Evolutionary conservation across 2,797 vertebrate genomes (phyloP), one percentile per base, ranked within the genome.

Genomic region (Salarias fasciatus): DNA sequence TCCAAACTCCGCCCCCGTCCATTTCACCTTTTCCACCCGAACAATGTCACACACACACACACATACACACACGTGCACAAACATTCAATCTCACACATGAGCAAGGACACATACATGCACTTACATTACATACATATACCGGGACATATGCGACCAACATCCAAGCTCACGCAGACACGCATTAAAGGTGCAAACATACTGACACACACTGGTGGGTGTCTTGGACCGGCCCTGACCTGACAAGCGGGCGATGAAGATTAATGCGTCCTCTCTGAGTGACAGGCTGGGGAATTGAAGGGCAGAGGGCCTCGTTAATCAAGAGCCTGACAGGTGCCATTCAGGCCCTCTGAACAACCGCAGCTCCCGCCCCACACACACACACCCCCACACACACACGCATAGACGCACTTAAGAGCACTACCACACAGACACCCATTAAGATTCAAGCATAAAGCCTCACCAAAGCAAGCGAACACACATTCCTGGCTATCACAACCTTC

Each of bases 311-410:
- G 95, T 98, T 97, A 95, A 98, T 99, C 97, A 98, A 95, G 88
- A 71, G 90, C 84, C 92, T 97, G 97, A 97, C 97, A 98, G 95
- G 93, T 99, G 96, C 95, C 97, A 99, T 98, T 99, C 97, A 98
- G 93, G 81, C 81, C 79, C 90, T 91, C 90, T 85, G 91, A 89
- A 88, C 58, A 85, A 87, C 92, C 77, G 63, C 92, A 87, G 88
- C 94, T 92, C 91, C 91, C 63, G 53, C 72, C 59, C 41, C 72
- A 35, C 65, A 66, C 81, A 15, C 72, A 50, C 55, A 57, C 47
- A 41, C 48, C 33, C 42, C 53, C 70, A 54, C 55, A 36, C 45
- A 67, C 53, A 46, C 70, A 38, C 47, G 51, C 41, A 42, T 40
- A 52, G 30, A 63, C 51, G 18, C 33, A 35, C 33, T 35, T 35